Evolutionary conservation across 2,888 invertebrate genomes (phyloP), one percentile per base, ranked within the genome.

Genomic region (Gastrophysa polygoni): DNA sequence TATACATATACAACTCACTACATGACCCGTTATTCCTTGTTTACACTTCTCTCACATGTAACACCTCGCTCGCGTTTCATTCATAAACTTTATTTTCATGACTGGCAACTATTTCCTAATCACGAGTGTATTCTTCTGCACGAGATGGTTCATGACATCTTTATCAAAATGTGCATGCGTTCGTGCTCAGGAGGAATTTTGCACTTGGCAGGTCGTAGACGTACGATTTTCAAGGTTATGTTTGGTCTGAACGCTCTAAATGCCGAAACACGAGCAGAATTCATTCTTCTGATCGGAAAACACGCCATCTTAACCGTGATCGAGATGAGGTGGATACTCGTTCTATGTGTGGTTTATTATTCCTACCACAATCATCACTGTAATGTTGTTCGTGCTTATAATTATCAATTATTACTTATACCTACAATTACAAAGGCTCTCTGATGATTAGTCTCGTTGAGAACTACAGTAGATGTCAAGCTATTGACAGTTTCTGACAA

Each of bases 81-180:
- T 71, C 68, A 68, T 68, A 64, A 60, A 66, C 63, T 63, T 58
- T 62, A 64, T 65, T 70, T 69, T 69, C 71, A 71, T 71, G 70
- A 71, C 69, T 70, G 61, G 63, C 68, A 60, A 71, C 70, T 68
- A 68, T 70, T 70, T 70, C 59, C 67, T 63, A 69, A 67, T 63
- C 63, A 66, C 58, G 63, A 38, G 52, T 56, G 44, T 49, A 60
- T 57, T 50, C 55, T 56, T 28, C 44, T 50, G 66, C 63, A 66
- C 63, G 66, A 66, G 61, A 66, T 63, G 54, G 57, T 57, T 48
- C 49, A 57, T 48, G 57, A 49, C 43, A 57, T 48, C 52, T 52
- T 38, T 20, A 52, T 52, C 21, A 32, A 32, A 10, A 32, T 5
- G 29, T 32, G 29, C 29, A 38, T 38, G 38, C 48, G 48, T 55